A percentile compares a stretch with the other conserved stretches of the same genome.
phyloP scores from a whole-genome alignment of 2,113 vertebrate genomes.

The Tretioscincus oriximinensis region DNA sequence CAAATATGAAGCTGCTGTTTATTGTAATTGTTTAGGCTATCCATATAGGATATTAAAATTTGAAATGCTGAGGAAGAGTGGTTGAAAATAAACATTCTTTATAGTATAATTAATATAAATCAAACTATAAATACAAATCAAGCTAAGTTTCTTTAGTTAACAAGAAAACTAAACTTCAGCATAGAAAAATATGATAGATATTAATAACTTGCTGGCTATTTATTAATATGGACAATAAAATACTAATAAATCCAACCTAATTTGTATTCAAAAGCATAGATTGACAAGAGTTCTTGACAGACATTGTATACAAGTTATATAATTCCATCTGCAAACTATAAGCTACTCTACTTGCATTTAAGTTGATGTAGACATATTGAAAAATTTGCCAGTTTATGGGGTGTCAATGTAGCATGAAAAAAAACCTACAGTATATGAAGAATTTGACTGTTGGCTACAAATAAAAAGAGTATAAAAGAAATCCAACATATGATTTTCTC shows the following conservation, averaged over 20 bases:
- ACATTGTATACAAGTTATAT: not conserved
- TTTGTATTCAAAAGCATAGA: fast-evolving
- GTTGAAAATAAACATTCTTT: not conserved
- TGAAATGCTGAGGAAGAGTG: not conserved
- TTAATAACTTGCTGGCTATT: not conserved
- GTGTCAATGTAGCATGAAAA: not conserved
- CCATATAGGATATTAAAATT: not conserved
- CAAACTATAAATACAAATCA: not conserved
- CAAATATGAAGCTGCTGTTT: not conserved
- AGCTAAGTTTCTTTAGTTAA: not conserved
- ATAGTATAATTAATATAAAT: not conserved
- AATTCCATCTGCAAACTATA: not conserved
- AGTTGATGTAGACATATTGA: not conserved
- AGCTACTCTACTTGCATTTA: slow-evolving; percentile 4
- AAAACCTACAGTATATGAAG: not conserved
- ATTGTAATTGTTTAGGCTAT: not conserved
- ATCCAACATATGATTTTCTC: too few relatives aligned
- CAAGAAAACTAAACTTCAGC: not conserved
- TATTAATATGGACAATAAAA: not conserved
- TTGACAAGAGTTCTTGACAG: not conserved
- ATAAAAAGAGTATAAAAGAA: too few relatives aligned
- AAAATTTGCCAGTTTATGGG: not conserved
- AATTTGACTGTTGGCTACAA: fast-evolving
- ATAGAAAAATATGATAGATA: not conserved
- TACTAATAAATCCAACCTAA: not conserved